Evolutionary conservation across 2,113 vertebrate genomes (phyloP).

Genomic region (Cynocephalus volans): DNA sequence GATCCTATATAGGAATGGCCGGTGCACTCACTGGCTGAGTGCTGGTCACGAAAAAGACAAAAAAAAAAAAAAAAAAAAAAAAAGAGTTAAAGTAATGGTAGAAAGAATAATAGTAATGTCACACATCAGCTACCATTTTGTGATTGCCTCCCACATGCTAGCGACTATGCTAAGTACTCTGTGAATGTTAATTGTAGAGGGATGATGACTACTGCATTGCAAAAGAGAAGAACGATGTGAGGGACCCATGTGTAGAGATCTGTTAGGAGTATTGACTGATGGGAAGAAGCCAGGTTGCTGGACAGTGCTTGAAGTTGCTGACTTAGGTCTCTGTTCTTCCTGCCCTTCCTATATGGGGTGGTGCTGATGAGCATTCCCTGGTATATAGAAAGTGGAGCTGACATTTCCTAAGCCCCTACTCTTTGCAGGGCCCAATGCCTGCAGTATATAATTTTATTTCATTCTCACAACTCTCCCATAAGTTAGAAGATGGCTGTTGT

Average conservation of each 20-base stretch:
- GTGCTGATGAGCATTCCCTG: neutral
- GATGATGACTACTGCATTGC: neutral
- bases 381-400: neutral
- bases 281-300: neutral
- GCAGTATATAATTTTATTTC: neutral
- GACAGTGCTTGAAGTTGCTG: neutral
- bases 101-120: neutral
- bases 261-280: neutral
- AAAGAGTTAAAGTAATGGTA: neutral
- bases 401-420: neutral
- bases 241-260: neutral
- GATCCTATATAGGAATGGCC: too few relatives aligned
- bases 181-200: neutral
- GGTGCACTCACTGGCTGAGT: too few relatives aligned
- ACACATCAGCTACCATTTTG: neutral
- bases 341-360: neutral
- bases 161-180: neutral
- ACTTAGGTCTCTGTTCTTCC: neutral
- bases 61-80: too few relatives aligned
- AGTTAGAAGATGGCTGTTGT: constrained; percentile 41
- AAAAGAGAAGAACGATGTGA: neutral
- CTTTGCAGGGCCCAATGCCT: neutral
- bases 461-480: neutral
- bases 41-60: too few relatives aligned
- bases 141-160: neutral